Percentiles rank a stretch among this genome's conserved stretches.
Evolutionary conservation across 2,797 vertebrate species (phyloP).

Genomic region (Lerista edwardsae): DNA sequence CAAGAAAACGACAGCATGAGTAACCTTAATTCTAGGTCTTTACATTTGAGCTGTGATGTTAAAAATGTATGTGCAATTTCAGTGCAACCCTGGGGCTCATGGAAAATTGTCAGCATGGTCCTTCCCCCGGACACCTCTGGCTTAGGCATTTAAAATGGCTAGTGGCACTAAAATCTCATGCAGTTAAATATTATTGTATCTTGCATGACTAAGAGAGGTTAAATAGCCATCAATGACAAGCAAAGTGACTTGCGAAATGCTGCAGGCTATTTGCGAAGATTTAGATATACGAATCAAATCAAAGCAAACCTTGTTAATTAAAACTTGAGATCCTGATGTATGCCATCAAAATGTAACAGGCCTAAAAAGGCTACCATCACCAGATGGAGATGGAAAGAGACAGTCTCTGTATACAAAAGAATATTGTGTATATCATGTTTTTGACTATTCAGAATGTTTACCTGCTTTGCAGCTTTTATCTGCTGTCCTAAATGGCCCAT

Average conservation of each 20-base stretch:
- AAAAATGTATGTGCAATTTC: neutral
- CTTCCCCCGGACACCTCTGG: accelerated
- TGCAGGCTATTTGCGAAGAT: neutral
- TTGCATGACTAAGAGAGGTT: neutral
- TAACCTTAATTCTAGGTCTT: accelerated
- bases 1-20: neutral
- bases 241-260: neutral
- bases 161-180: accelerated
- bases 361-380: neutral
- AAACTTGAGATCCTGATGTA: neutral
- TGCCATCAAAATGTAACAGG: neutral
- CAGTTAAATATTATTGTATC: accelerated
- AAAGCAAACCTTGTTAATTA: neutral
- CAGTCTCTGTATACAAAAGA: neutral
- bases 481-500: too few species aligned
- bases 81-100: neutral
- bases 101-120: accelerated
- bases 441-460: neutral
- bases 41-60: neutral
- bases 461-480: neutral
- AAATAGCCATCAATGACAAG: neutral
- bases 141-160: neutral
- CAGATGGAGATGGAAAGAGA: neutral
- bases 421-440: neutral
- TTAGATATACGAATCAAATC: conserved; percentile 1